phyloP scores from a whole-genome alignment of 1,140 invertebrate genomes.

The Polypedilum vanderplanki region DNA sequence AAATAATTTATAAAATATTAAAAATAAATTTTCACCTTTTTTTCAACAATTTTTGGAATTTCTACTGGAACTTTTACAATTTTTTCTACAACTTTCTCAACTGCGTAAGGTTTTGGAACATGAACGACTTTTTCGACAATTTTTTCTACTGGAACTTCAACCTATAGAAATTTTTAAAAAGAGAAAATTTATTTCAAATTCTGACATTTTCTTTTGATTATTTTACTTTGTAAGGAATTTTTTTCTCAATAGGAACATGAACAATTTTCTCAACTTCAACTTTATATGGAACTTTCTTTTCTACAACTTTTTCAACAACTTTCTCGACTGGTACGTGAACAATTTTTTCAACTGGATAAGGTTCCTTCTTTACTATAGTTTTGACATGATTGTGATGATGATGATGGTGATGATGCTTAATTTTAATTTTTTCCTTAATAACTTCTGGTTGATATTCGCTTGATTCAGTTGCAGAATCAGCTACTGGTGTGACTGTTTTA shows the following conservation, averaged over 20 bases:
- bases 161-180: neutral
- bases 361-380: constrained; percentile 50
- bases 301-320: constrained; percentile 48
- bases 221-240: constrained; percentile 45
- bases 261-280: constrained; percentile 40
- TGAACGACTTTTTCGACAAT: constrained; percentile 47
- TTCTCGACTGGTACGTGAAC: constrained; percentile 38
- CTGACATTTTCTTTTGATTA: neutral
- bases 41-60: neutral
- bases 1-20: neutral
- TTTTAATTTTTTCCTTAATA: constrained; percentile 43
- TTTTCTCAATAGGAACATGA: constrained; percentile 56
- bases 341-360: constrained; percentile 41
- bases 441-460: neutral
- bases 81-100: constrained; percentile 51
- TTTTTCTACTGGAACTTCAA: constrained; percentile 39
- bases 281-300: constrained; percentile 38
- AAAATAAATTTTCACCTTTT: neutral
- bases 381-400: constrained; percentile 54
- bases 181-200: too few relatives aligned
- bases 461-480: neutral
- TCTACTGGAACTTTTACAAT: constrained; percentile 36
- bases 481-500: neutral
- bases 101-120: constrained; percentile 48
- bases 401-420: constrained; percentile 55